Conservation (phyloP, 2,113 vertebrate genomes). For the Pomatostomus ruficeps region DNA sequence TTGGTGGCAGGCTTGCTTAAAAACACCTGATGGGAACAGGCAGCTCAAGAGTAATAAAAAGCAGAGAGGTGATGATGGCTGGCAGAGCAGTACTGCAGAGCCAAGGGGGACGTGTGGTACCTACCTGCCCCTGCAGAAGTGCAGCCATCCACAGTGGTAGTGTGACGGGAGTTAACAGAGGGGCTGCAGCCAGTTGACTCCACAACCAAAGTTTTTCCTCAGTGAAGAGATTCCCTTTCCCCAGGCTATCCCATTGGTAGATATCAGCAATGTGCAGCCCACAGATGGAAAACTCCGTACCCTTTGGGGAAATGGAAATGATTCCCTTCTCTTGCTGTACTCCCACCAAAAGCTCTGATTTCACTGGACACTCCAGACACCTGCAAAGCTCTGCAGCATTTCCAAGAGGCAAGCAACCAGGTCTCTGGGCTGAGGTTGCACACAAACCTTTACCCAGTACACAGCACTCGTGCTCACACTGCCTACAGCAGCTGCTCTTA, state of each 20-base stretch:
- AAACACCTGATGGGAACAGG: not conserved
- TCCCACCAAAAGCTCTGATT: not conserved
- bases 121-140: not conserved
- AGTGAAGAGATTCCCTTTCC: not conserved
- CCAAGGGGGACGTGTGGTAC: rapidly evolving
- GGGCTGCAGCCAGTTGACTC: not conserved
- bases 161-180: not conserved
- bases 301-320: rapidly evolving
- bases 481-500: not conserved
- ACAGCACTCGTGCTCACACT: not conserved
- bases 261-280: not conserved
- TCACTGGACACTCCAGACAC: not conserved
- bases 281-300: not conserved
- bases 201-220: not conserved
- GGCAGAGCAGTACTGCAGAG: not conserved
- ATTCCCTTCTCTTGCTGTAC: not conserved
- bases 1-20: not conserved
- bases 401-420: not conserved
- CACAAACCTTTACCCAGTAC: not conserved
- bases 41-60: not conserved
- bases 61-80: not conserved
- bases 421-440: not conserved
- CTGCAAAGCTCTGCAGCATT: not conserved
- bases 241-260: not conserved
- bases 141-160: rapidly evolving